Percentiles rank a stretch among this genome's conserved stretches.
Conservation (phyloP, 2,888 invertebrate genomes). For the Phasia obesa region DNA sequence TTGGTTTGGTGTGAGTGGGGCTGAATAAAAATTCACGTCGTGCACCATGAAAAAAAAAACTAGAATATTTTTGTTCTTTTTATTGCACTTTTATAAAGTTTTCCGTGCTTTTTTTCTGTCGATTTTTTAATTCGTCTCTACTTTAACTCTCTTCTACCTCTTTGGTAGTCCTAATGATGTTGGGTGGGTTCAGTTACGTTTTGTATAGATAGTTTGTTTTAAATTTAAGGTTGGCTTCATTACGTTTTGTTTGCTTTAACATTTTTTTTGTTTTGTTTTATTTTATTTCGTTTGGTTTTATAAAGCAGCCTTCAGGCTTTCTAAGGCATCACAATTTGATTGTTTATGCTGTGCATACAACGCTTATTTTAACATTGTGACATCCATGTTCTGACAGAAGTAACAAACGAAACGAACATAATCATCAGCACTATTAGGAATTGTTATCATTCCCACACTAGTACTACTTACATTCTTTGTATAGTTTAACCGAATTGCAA, state of each 20-base stretch:
- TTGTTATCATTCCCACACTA: slow-evolving; percentile 19
- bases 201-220: slow-evolving; percentile 68
- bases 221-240: slow-evolving; percentile 69
- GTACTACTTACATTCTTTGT: neutral
- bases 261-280: slow-evolving; percentile 29
- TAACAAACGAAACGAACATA: slow-evolving; percentile 42
- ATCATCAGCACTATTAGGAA: slow-evolving; percentile 29
- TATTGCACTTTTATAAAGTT: slow-evolving; percentile 47
- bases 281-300: slow-evolving; percentile 45
- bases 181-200: slow-evolving; percentile 70
- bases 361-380: slow-evolving; percentile 45
- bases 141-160: neutral
- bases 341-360: slow-evolving; percentile 52
- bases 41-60: slow-evolving; percentile 42
- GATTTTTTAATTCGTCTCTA: neutral
- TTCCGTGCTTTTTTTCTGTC: slow-evolving; percentile 14
- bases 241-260: slow-evolving; percentile 29
- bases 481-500: slow-evolving; percentile 20
- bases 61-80: slow-evolving; percentile 33
- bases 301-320: slow-evolving; percentile 60
- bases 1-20: slow-evolving; percentile 40
- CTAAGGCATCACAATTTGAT: slow-evolving; percentile 56
- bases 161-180: slow-evolving; percentile 27
- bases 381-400: slow-evolving; percentile 28
- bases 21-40: slow-evolving; percentile 47